These are phyloP conservation scores for Pinctada fucata DNA, from an alignment of 2,888 invertebrate species.

Conservation along the genomic window DNA sequence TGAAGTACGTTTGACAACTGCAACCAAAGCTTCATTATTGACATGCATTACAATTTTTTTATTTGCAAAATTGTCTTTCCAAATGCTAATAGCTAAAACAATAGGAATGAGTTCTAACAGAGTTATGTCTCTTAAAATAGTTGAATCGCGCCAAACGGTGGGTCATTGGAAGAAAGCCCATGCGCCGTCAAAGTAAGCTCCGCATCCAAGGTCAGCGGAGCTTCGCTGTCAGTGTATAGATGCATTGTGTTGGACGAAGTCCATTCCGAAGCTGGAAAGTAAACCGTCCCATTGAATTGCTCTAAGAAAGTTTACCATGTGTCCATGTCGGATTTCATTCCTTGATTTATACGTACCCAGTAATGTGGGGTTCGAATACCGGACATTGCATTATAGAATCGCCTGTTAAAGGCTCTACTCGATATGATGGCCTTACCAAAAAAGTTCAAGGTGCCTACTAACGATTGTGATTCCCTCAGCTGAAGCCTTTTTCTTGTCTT, in stretches of 20 bases:
- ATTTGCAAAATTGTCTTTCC: background rate
- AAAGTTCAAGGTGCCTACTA: slow-evolving; percentile 28
- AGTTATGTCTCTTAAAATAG: background rate
- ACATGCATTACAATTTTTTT: slow-evolving; percentile 2
- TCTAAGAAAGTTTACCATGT: slow-evolving; percentile 21
- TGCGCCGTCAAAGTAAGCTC: slow-evolving; percentile 8
- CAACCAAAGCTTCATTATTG: slow-evolving; percentile 8
- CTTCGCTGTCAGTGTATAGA: slow-evolving; percentile 31
- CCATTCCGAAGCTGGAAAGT: slow-evolving; percentile 3
- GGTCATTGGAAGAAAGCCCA: slow-evolving; percentile 25
- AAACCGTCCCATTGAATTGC: slow-evolving; percentile 21
- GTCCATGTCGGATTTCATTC: slow-evolving; percentile 19
- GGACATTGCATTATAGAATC: slow-evolving; percentile 29
- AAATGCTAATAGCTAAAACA: background rate
- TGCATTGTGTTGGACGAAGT: background rate
- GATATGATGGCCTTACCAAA: slow-evolving; percentile 14
- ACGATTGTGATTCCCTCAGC: slow-evolving; percentile 32
- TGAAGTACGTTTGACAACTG: slow-evolving; percentile 13
- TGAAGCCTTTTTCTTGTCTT: slow-evolving; percentile 8
- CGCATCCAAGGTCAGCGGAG: slow-evolving; percentile 5
- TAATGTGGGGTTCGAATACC: slow-evolving; percentile 10
- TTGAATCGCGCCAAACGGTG: background rate
- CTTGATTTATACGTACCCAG: slow-evolving; percentile 4
- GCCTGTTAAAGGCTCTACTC: slow-evolving; percentile 26
- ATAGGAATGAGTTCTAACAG: background rate